Conservation (phyloP, 1,140 invertebrate species). For the Trypoxylus dichotomus region DNA sequence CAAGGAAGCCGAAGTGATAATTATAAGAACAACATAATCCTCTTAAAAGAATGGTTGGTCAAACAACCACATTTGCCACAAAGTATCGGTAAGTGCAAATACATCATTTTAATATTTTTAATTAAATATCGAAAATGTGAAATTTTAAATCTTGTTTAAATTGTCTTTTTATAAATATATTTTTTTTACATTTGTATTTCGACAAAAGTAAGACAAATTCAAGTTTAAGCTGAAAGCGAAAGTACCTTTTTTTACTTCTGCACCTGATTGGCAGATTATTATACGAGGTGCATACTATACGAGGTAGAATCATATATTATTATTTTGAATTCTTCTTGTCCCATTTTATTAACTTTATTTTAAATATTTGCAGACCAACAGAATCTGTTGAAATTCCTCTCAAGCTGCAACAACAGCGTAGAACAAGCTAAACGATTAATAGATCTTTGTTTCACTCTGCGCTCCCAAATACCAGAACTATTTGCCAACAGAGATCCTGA, state of each 20-base stretch:
- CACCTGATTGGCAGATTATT: neutral
- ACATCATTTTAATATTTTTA: neutral
- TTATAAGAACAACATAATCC: constrained; percentile 59
- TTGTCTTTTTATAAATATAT: no score
- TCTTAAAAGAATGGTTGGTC: constrained; percentile 72
- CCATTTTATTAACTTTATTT: constrained; percentile 32
- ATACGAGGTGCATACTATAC: no score
- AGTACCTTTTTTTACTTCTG: neutral
- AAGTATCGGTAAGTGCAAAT: constrained; percentile 64
- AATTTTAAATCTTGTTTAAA: no score
- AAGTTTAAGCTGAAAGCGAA: neutral
- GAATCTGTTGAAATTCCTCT: constrained; percentile 57
- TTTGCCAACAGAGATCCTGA: constrained; percentile 65
- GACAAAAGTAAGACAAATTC: no score
- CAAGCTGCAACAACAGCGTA: constrained; percentile 57
- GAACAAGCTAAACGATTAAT: constrained; percentile 63
- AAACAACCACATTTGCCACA: constrained; percentile 75
- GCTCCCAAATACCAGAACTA: constrained; percentile 64
- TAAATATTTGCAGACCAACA: constrained; percentile 55
- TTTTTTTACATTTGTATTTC: no score
- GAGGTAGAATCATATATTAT: no score
- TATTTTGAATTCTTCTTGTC: no score
- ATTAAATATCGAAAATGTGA: no score
- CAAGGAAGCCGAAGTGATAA: neutral
- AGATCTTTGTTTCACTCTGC: constrained; percentile 65